Conservation (phyloP, 1,140 invertebrate species). For the Phortica variegata region DNA sequence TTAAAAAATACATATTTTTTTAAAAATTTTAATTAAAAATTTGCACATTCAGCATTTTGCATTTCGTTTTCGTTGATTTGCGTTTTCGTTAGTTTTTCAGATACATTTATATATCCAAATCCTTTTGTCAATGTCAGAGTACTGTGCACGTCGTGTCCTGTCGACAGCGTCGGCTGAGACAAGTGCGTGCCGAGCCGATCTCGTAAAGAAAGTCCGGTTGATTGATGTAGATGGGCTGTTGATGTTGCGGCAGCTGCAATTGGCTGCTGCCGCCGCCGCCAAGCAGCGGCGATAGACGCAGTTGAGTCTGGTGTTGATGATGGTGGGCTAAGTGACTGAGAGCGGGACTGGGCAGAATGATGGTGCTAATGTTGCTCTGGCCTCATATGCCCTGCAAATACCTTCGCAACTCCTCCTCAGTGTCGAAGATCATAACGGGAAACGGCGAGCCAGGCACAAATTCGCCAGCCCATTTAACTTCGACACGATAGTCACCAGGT, state of each 20-base stretch:
- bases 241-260: conserved; percentile 2
- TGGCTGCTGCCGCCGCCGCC: not conserved
- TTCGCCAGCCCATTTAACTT: conserved; percentile 97
- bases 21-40: no score
- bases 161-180: conserved; percentile 16
- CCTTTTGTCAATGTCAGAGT: conserved; percentile 4
- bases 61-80: no score
- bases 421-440: conserved; percentile 98
- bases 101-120: no score
- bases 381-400: conserved; percentile 60
- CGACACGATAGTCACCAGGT: conserved; percentile 96
- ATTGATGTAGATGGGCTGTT: conserved; percentile 17
- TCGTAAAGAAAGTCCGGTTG: conserved; percentile 21
- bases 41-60: no score
- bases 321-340: conserved; percentile 6
- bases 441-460: conserved; percentile 97
- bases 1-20: no score
- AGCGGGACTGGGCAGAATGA: conserved; percentile 42
- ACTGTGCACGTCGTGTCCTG: conserved; percentile 9
- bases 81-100: no score
- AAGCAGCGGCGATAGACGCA: not conserved
- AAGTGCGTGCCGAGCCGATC: conserved; percentile 18
- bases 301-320: not conserved
- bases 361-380: conserved; percentile 47
- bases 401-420: conserved; percentile 86